phyloP scores from a whole-genome alignment of 2,888 invertebrate genomes.

The Pseudolycoriella hygida region DNA sequence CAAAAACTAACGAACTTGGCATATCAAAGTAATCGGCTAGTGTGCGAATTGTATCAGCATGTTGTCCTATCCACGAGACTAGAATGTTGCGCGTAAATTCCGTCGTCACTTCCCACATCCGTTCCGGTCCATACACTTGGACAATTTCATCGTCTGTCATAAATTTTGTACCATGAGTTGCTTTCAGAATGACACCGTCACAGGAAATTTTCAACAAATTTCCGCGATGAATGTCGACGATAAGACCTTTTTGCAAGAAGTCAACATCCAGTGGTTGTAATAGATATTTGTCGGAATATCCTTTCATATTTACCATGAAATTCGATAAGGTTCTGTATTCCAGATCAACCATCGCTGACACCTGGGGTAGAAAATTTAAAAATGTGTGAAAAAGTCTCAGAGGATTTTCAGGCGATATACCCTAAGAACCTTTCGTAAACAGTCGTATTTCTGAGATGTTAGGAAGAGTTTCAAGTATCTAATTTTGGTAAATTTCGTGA shows the following conservation, averaged over 20 bases:
- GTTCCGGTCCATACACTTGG: constrained; percentile 35
- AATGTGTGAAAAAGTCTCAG: too few species aligned
- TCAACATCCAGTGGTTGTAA: constrained; percentile 35
- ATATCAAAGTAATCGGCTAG: constrained; percentile 59
- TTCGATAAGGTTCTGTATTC: constrained; percentile 41
- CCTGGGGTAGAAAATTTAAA: too few species aligned
- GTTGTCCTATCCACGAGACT: constrained; percentile 42
- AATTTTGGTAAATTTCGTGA: too few species aligned
- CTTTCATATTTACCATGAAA: constrained; percentile 40
- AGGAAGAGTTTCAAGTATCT: too few species aligned
- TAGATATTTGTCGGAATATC: constrained; percentile 33
- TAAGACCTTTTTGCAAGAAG: constrained; percentile 52
- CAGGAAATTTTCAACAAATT: constrained; percentile 42
- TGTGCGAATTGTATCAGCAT: constrained; percentile 38
- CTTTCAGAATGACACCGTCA: constrained; percentile 42
- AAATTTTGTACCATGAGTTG: constrained; percentile 45
- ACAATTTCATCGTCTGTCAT: constrained; percentile 35
- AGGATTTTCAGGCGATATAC: too few species aligned
- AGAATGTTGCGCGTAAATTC: constrained; percentile 36
- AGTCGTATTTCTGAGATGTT: too few species aligned
- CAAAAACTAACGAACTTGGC: constrained; percentile 44
- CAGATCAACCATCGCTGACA: constrained; percentile 35
- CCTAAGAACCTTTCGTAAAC: too few species aligned
- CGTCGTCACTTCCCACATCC: constrained; percentile 36
- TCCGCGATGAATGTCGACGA: constrained; percentile 48